Evolutionary conservation across 1,140 invertebrate species (phyloP).

Genomic region (Scylla paramamosain): DNA sequence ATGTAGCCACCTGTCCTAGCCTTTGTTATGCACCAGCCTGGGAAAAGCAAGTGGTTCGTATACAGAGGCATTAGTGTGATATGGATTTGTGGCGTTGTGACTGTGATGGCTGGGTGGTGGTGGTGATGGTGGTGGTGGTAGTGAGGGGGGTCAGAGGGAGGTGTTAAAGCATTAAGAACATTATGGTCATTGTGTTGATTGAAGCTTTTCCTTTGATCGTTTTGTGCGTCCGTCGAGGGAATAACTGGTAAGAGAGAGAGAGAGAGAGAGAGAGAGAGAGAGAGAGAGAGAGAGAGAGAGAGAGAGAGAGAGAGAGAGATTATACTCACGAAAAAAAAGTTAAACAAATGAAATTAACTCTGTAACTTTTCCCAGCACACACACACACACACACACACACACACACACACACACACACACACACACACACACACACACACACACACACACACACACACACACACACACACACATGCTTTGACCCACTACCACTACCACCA

Average conservation of each 20-base stretch:
- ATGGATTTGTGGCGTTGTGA: not conserved
- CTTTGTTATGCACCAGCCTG: too few species aligned
- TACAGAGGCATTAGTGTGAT: not conserved
- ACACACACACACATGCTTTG: not conserved
- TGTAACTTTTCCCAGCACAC: too few species aligned
- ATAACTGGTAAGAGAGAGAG: too few species aligned
- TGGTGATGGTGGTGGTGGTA: not conserved
- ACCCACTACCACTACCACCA: too few species aligned
- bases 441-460: slow-evolving; percentile 7
- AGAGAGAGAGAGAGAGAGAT: too few species aligned
- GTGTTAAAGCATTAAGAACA: not conserved
- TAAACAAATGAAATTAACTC: too few species aligned
- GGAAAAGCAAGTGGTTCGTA: not conserved
- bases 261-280: too few species aligned
- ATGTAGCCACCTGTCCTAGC: too few species aligned
- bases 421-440: not conserved
- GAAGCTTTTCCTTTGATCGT: not conserved
- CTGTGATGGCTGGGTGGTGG: not conserved
- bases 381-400: too few species aligned
- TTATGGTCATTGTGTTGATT: not conserved
- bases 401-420: too few species aligned
- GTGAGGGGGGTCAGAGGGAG: not conserved
- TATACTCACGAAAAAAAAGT: too few species aligned
- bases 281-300: too few species aligned
- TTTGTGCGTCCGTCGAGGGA: not conserved